Percentiles rank a stretch among this genome's conserved stretches.
Evolutionary conservation across 2,113 vertebrate genomes (phyloP).

Genomic region (Stegostoma tigrinum): DNA sequence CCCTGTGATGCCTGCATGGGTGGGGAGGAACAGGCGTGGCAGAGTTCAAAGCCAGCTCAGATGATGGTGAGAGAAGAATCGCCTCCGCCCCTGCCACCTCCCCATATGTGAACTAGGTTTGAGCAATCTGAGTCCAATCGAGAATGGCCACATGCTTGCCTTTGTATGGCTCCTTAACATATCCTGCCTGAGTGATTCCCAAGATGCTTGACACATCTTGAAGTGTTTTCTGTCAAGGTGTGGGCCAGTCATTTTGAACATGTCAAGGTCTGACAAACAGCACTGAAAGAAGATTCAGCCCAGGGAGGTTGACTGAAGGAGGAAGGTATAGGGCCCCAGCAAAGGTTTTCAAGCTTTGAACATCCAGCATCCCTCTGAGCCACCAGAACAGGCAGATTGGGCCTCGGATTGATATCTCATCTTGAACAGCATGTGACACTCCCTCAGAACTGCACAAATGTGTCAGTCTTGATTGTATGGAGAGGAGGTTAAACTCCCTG

Average conservation of each 20-base stretch:
- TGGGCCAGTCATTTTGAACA: neutral
- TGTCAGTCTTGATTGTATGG: neutral
- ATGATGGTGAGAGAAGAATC: neutral
- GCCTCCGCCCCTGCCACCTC: neutral
- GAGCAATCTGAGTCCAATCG: neutral
- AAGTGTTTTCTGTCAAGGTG: neutral
- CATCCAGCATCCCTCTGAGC: neutral
- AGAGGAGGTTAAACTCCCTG: neutral
- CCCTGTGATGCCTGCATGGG: neutral
- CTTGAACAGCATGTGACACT: neutral
- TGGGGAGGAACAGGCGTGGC: neutral
- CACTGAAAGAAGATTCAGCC: neutral
- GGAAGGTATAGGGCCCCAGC: neutral
- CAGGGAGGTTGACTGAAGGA: neutral
- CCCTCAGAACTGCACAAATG: neutral
- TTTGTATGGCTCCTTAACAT: neutral
- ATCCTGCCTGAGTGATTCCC: neutral
- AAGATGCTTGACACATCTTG: neutral
- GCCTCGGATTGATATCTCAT: neutral
- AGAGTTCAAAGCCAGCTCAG: neutral
- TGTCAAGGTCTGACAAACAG: neutral
- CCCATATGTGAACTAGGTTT: neutral
- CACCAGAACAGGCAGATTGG: neutral
- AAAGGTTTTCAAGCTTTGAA: neutral
- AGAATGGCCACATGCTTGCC: neutral